Conservation (phyloP, 2,797 vertebrate species). For the Alectoris magna region DNA sequence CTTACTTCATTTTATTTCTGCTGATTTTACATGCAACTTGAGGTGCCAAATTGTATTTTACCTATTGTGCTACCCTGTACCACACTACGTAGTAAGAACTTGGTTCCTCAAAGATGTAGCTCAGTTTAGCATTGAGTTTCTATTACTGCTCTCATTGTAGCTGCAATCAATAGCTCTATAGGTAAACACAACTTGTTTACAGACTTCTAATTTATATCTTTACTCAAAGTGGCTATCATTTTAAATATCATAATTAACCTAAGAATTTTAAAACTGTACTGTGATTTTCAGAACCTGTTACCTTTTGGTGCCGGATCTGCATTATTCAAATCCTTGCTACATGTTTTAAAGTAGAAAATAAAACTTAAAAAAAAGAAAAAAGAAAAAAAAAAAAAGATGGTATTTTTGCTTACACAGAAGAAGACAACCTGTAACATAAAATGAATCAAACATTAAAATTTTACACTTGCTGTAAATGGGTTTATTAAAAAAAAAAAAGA, state of each 20-base stretch:
- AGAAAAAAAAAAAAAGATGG: conserved; percentile 70
- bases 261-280: conserved; percentile 83
- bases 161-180: conserved; percentile 78
- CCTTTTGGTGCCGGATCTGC: conserved; percentile 82
- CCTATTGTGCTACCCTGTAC: conserved; percentile 73
- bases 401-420: conserved; percentile 84
- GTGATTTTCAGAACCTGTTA: conserved; percentile 85
- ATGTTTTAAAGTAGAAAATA: conserved; percentile 83
- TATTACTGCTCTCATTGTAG: conserved; percentile 79
- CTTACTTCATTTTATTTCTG: conserved; percentile 69
- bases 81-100: conserved; percentile 76
- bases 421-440: conserved; percentile 78
- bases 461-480: conserved; percentile 83
- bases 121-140: conserved; percentile 78
- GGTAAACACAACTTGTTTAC: conserved; percentile 79
- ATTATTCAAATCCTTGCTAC: conserved; percentile 82
- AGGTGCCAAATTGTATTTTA: conserved; percentile 82
- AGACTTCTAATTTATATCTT: conserved; percentile 83
- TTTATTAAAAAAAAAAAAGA: conserved; percentile 79
- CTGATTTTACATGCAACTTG: conserved; percentile 77
- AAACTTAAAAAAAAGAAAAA: conserved; percentile 43
- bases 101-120: conserved; percentile 78
- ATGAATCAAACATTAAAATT: conserved; percentile 77
- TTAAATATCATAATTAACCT: conserved; percentile 81
- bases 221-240: conserved; percentile 80